Conservation (phyloP, 2,888 invertebrate species). For the Drosophila kanekoi region DNA sequence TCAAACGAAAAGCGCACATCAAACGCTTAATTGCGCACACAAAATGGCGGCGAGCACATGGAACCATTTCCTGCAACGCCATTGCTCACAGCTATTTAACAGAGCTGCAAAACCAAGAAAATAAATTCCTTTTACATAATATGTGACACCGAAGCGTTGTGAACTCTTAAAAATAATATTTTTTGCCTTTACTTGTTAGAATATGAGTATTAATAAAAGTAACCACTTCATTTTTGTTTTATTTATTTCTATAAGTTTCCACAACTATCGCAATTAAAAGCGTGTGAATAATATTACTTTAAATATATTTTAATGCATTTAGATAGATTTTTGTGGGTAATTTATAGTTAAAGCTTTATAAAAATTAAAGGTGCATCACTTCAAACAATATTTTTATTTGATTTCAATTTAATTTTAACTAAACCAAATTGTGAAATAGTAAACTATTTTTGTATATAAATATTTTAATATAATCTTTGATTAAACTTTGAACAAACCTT, state of each 20-base stretch:
- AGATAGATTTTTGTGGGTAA: too few species aligned
- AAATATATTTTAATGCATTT: too few species aligned
- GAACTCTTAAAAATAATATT: conserved; percentile 5
- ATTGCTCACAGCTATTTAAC: conserved; percentile 44
- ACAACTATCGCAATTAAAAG: too few species aligned
- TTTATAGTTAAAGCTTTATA: too few species aligned
- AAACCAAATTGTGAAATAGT: too few species aligned
- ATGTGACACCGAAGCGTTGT: conserved; percentile 27
- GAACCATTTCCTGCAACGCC: conserved; percentile 38
- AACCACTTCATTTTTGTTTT: not conserved
- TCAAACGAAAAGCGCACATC: conserved; percentile 60
- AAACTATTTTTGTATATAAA: too few species aligned
- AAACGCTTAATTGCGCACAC: conserved; percentile 62
- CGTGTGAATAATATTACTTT: not conserved
- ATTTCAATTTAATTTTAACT: too few species aligned
- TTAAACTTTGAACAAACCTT: too few species aligned
- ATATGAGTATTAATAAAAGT: too few species aligned
- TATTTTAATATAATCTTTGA: too few species aligned
- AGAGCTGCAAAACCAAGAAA: conserved; percentile 4
- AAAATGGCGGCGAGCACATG: conserved; percentile 57
- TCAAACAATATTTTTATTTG: too few species aligned
- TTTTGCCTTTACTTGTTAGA: not conserved
- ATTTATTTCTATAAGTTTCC: not conserved
- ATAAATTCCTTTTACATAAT: not conserved
- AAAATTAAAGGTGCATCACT: too few species aligned